phyloP scores from a whole-genome alignment of 92 coral and sea anemone species.

The Palythoa caribaeorum region DNA sequence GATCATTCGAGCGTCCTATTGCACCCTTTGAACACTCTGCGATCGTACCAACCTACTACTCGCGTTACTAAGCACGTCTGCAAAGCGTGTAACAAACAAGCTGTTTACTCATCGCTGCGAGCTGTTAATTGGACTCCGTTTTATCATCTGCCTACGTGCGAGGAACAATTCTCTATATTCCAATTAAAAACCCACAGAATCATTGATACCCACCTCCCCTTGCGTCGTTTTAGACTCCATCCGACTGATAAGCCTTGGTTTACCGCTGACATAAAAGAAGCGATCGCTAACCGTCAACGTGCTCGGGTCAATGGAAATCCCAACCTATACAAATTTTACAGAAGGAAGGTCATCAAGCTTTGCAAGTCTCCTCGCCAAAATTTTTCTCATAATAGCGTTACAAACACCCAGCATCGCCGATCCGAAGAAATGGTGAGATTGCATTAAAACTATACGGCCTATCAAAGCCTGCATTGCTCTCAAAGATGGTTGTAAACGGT shows the following conservation, averaged over 20 bases:
- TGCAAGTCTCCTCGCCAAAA: slow-evolving; percentile 45
- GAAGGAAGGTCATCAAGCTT: slow-evolving; percentile 54
- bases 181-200: background rate
- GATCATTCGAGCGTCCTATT: slow-evolving; percentile 33
- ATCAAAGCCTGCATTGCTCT: slow-evolving; percentile 29
- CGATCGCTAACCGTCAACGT: slow-evolving; percentile 53
- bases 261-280: slow-evolving; percentile 59
- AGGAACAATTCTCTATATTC: background rate
- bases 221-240: slow-evolving; percentile 51
- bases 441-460: slow-evolving; percentile 57
- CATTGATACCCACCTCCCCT: slow-evolving; percentile 40
- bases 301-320: slow-evolving; percentile 61
- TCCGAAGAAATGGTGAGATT: slow-evolving; percentile 72
- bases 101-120: background rate
- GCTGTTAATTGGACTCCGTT: background rate
- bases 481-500: slow-evolving; percentile 36
- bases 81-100: background rate
- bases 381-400: slow-evolving; percentile 41
- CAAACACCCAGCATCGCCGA: slow-evolving; percentile 39
- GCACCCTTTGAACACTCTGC: background rate
- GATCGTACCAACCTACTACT: background rate
- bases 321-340: slow-evolving; percentile 49
- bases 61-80: background rate
- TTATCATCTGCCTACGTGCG: background rate
- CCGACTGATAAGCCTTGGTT: slow-evolving; percentile 69